Percentiles rank a stretch among this genome's conserved stretches.
Conservation (phyloP, 2,888 invertebrate genomes). For the Mystacides longicornis region DNA sequence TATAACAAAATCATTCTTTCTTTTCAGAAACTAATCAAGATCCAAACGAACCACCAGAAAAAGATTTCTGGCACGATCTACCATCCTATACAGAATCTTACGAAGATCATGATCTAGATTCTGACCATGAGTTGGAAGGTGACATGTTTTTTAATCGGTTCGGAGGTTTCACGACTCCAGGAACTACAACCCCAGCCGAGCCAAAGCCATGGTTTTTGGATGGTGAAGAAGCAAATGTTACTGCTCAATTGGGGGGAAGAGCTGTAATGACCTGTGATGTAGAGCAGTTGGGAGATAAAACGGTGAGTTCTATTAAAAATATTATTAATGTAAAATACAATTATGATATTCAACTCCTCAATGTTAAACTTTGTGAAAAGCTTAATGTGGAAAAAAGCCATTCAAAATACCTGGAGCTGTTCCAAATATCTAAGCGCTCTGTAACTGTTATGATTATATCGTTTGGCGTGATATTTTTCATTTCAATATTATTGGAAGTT, state of each 20-base stretch:
- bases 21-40: constrained; percentile 6
- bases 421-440: not conserved
- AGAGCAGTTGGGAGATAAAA: constrained; percentile 37
- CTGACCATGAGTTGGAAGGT: constrained; percentile 9
- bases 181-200: constrained; percentile 17
- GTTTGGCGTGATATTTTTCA: no score
- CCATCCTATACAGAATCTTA: constrained; percentile 23
- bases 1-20: not conserved
- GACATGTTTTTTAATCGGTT: constrained; percentile 6
- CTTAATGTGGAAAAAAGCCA: no score
- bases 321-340: no score
- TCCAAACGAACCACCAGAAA: constrained; percentile 8
- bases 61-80: constrained; percentile 22
- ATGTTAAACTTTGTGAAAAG: no score
- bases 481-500: no score
- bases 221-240: constrained; percentile 36
- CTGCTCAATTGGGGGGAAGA: constrained; percentile 39
- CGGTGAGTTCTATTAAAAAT: constrained; percentile 34
- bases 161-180: constrained; percentile 1
- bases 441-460: no score
- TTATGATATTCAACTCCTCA: no score
- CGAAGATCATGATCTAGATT: constrained; percentile 12
- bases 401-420: no score
- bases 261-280: constrained; percentile 39
- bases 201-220: constrained; percentile 25